Conservation (phyloP, 1,140 invertebrate species). For the Zaprionus capensis region DNA sequence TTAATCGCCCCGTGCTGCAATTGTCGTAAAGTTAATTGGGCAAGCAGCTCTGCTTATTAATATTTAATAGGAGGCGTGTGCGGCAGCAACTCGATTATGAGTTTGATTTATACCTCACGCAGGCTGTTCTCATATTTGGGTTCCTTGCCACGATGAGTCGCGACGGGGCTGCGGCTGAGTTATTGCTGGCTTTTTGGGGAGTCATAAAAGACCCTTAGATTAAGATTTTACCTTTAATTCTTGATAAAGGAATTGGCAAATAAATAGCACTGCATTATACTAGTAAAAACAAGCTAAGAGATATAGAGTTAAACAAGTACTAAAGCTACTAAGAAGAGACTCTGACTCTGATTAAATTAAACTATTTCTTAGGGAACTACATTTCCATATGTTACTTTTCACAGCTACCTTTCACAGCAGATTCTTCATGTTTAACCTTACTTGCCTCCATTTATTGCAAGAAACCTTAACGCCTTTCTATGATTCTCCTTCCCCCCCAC, state of each 20-base stretch:
- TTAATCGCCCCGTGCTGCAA: constrained; percentile 34
- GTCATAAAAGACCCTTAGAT: background rate
- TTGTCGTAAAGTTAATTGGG: constrained; percentile 43
- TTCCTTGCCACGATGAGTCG: background rate
- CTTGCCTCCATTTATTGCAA: background rate
- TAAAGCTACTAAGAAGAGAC: too few relatives aligned
- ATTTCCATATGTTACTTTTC: too few relatives aligned
- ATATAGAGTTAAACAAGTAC: background rate
- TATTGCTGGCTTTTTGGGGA: background rate
- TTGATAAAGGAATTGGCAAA: background rate
- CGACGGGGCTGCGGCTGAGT: background rate
- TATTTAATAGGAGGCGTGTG: constrained; percentile 24
- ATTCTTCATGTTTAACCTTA: background rate
- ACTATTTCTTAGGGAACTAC: too few relatives aligned
- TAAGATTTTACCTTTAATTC: background rate
- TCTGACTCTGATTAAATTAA: too few relatives aligned
- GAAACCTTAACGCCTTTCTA: background rate
- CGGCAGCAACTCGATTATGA: constrained; percentile 8
- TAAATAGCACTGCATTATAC: background rate
- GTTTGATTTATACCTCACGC: constrained; percentile 15
- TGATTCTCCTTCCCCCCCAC: background rate
- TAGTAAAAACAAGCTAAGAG: background rate
- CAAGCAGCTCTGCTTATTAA: constrained; percentile 32
- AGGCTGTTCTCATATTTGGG: background rate
- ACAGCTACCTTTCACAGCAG: background rate